Evolutionary conservation across 2,888 invertebrate genomes (phyloP).

Genomic region (Melinaea menophilus): DNA sequence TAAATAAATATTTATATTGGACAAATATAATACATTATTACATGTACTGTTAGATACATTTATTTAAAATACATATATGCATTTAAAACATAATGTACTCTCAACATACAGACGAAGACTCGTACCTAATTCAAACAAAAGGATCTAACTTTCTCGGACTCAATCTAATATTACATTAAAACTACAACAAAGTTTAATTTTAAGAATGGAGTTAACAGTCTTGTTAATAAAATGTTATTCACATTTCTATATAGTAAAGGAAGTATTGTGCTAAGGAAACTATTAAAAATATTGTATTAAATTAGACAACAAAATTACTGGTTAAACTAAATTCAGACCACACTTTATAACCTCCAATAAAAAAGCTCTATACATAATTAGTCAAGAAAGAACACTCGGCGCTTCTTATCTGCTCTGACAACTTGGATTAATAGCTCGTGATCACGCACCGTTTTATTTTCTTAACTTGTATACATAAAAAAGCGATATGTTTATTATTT

Average conservation of each 20-base stretch:
- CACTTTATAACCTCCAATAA: background rate
- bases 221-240: background rate
- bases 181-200: slow-evolving; percentile 2
- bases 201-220: background rate
- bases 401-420: slow-evolving; percentile 5
- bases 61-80: too few relatives aligned
- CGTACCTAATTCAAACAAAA: slow-evolving; percentile 1
- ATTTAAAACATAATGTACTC: too few relatives aligned
- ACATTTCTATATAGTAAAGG: background rate
- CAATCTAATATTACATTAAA: slow-evolving; percentile 1
- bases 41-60: too few relatives aligned
- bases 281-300: background rate
- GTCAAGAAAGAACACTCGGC: slow-evolving; percentile 1
- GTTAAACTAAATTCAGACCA: background rate
- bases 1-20: too few relatives aligned
- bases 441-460: slow-evolving; percentile 1
- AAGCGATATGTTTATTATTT: background rate
- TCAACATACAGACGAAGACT: background rate
- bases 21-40: too few relatives aligned
- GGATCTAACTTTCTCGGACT: slow-evolving; percentile 4
- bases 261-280: background rate
- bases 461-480: background rate
- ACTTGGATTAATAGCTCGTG: slow-evolving; percentile 1
- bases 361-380: slow-evolving; percentile 1
- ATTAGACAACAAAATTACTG: background rate